Conservation (phyloP, 1,140 invertebrate species). For the Mycetomoellerius zeteki region DNA sequence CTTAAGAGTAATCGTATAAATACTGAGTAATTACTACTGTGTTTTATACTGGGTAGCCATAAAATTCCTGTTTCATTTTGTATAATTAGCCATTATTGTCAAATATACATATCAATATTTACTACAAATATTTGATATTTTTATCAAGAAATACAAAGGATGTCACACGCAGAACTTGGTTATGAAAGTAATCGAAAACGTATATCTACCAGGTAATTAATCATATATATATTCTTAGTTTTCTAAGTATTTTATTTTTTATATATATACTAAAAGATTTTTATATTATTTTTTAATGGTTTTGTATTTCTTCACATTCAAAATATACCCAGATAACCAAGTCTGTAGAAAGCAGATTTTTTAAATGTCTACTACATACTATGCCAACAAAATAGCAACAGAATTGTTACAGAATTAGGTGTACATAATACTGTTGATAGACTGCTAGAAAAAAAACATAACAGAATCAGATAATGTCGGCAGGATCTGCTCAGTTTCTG, state of each 20-base stretch:
- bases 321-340: too few species aligned
- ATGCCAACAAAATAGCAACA: too few species aligned
- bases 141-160: constrained; percentile 19
- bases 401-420: too few species aligned
- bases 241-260: constrained; percentile 21
- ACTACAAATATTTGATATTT: neutral
- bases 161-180: neutral
- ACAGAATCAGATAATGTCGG: too few species aligned
- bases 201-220: neutral
- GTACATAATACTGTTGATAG: too few species aligned
- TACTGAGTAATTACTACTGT: constrained; percentile 10
- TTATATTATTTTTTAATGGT: constrained; percentile 15
- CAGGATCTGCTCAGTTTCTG: too few species aligned
- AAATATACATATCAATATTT: constrained; percentile 3
- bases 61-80: constrained; percentile 30
- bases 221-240: neutral
- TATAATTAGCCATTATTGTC: constrained; percentile 1
- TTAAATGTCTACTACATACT: too few species aligned
- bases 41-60: constrained; percentile 14
- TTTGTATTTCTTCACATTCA: constrained; percentile 9
- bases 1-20: constrained; percentile 42
- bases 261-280: neutral
- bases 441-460: too few species aligned
- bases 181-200: neutral
- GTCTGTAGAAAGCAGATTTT: too few species aligned